Evolutionary conservation across 2,797 vertebrate genomes (phyloP).

Genomic region (Sebastes diaconus): DNA sequence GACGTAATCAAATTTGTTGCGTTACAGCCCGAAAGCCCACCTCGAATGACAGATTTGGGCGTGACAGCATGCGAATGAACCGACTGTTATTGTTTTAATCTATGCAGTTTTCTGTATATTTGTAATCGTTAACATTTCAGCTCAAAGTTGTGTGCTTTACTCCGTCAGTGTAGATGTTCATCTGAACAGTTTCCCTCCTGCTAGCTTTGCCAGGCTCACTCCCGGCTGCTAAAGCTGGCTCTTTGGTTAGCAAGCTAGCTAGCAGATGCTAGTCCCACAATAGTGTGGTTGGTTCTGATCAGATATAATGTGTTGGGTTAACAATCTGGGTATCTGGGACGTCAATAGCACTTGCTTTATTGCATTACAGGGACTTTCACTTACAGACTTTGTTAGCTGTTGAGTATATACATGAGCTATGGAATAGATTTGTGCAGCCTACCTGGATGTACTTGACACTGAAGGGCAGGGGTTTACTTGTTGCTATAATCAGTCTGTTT

Average conservation of each 20-base stretch:
- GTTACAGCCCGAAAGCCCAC: slow-evolving; percentile 61
- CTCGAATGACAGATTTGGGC: slow-evolving; percentile 78
- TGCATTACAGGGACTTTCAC: neutral
- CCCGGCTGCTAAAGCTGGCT: slow-evolving; percentile 37
- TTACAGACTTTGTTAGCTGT: neutral
- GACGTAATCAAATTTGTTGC: slow-evolving; percentile 68
- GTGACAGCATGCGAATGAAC: slow-evolving; percentile 74
- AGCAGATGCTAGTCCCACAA: slow-evolving; percentile 42
- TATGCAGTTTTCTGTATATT: neutral
- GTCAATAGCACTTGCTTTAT: neutral
- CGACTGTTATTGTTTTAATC: slow-evolving; percentile 1
- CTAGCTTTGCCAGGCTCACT: slow-evolving; percentile 42
- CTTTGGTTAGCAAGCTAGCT: slow-evolving; percentile 65
- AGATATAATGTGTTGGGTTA: neutral
- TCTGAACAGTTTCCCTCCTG: slow-evolving; percentile 24
- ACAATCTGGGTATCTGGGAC: neutral
- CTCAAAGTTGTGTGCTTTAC: neutral
- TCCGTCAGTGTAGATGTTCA: slow-evolving; percentile 3
- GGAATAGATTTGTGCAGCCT: neutral
- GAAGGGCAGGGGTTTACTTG: neutral
- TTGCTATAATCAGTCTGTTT: neutral
- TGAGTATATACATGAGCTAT: neutral
- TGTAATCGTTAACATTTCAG: neutral
- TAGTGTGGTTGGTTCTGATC: neutral
- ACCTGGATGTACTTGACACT: neutral